phyloP scores from a whole-genome alignment of 2,113 vertebrate species.

The Forbesichthys agassizii region DNA sequence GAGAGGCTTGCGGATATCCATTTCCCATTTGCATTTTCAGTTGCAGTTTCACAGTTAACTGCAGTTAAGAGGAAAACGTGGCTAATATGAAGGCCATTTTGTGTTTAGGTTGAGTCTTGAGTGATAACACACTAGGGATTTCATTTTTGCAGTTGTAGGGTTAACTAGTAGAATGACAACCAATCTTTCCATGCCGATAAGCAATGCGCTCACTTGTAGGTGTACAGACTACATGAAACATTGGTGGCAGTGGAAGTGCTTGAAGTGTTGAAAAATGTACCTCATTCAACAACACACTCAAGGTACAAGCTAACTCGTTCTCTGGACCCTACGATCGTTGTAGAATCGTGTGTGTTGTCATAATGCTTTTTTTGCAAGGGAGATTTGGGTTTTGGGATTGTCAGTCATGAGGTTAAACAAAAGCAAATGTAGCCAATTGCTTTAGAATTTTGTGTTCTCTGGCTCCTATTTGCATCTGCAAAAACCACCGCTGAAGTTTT shows the following conservation, averaged over 20 bases:
- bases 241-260: not conserved
- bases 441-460: no score
- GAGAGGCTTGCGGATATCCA: constrained; percentile 3
- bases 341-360: no score
- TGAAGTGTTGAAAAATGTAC: not conserved
- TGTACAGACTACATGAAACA: not conserved
- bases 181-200: not conserved
- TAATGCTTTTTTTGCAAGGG: no score
- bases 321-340: no score
- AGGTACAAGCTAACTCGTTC: no score
- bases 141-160: not conserved
- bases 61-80: not conserved
- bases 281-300: constrained; percentile 8
- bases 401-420: no score
- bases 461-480: no score
- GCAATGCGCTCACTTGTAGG: no score
- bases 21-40: not conserved
- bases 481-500: no score
- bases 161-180: not conserved
- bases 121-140: not conserved
- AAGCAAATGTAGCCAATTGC: no score
- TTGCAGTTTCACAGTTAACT: constrained; percentile 16
- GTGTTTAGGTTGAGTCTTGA: not conserved
- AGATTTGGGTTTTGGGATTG: no score
- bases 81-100: not conserved